Conservation (phyloP, 2,888 invertebrate genomes). For the Malacosoma neustria region DNA sequence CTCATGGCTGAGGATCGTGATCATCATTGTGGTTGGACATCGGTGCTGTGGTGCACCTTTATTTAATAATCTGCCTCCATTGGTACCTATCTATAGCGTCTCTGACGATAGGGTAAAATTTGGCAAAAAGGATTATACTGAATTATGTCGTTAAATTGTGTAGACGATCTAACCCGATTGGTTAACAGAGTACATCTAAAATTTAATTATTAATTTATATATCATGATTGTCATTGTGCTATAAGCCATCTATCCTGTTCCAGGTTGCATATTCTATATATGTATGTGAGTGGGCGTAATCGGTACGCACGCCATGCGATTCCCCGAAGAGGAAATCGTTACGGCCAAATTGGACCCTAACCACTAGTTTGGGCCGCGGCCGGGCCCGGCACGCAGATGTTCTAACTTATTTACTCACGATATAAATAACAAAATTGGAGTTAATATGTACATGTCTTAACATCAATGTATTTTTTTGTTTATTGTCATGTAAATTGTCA, state of each 20-base stretch:
- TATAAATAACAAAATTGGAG: constrained; percentile 33
- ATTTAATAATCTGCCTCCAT: too few relatives aligned
- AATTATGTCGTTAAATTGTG: too few relatives aligned
- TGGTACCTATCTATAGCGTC: too few relatives aligned
- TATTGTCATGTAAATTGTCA: background rate
- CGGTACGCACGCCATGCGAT: constrained; percentile 68
- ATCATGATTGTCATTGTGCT: too few relatives aligned
- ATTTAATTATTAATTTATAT: too few relatives aligned
- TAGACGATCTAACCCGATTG: too few relatives aligned
- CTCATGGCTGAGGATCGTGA: too few relatives aligned
- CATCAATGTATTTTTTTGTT: background rate
- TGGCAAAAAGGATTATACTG: too few relatives aligned
- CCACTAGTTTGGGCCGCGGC: constrained; percentile 49
- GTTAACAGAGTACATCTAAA: too few relatives aligned
- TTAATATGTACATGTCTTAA: constrained; percentile 16
- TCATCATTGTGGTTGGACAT: too few relatives aligned
- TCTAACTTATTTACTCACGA: constrained; percentile 35
- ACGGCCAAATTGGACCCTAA: constrained; percentile 71
- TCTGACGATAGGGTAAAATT: too few relatives aligned
- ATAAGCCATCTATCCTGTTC: background rate
- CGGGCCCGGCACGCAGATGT: constrained; percentile 51
- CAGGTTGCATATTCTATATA: constrained; percentile 4
- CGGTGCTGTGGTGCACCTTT: too few relatives aligned
- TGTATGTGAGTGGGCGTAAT: constrained; percentile 44
- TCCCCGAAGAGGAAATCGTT: constrained; percentile 74